Conservation (phyloP, 2,888 invertebrate species). For the Phalera bucephala region DNA sequence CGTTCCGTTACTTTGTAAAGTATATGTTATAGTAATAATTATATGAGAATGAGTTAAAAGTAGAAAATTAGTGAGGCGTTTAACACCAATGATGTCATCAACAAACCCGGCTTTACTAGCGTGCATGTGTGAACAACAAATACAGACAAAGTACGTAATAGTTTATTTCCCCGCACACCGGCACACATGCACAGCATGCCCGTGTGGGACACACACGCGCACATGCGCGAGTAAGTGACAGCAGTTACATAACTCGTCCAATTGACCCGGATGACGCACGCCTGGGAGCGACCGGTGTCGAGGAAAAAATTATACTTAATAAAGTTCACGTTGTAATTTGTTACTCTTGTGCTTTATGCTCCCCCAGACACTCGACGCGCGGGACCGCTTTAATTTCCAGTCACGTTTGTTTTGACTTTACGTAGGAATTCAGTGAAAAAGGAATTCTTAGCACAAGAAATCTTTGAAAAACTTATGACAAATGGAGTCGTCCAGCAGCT, state of each 20-base stretch:
- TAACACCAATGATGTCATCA: constrained; percentile 1
- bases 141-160: constrained; percentile 6
- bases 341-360: not conserved
- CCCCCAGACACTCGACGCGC: not conserved
- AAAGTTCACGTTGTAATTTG: constrained; percentile 7
- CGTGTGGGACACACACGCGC: constrained; percentile 2
- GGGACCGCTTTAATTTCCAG: constrained; percentile 6
- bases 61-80: not conserved
- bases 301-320: constrained; percentile 10
- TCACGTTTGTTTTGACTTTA: constrained; percentile 17
- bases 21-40: no score
- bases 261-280: constrained; percentile 62
- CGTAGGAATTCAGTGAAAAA: constrained; percentile 1
- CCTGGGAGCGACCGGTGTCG: constrained; percentile 23
- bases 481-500: constrained; percentile 7
- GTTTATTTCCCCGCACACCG: constrained; percentile 14
- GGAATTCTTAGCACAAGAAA: constrained; percentile 7
- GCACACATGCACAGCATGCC: constrained; percentile 7
- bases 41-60: no score
- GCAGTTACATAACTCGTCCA: constrained; percentile 50
- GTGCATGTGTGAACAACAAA: not conserved
- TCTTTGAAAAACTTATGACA: constrained; percentile 6
- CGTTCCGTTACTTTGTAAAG: no score
- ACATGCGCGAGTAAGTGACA: constrained; percentile 41
- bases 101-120: not conserved